Evolutionary conservation across 2,797 vertebrate genomes (phyloP).

Genomic region (Echeneis naucrates): DNA sequence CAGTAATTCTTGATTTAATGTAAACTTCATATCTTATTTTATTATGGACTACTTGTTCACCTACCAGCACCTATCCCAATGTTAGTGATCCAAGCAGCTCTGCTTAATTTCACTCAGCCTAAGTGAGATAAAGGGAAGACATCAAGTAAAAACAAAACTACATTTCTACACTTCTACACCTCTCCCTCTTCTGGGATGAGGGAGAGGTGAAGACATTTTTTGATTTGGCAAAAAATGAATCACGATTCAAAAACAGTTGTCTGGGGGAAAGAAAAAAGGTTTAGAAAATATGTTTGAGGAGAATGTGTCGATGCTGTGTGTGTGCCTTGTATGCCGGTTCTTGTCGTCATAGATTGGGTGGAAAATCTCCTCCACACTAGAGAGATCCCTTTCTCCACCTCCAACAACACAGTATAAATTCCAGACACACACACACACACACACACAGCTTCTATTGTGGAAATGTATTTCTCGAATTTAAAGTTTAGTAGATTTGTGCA

Average conservation of each 20-base stretch:
- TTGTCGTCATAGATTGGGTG: conserved; percentile 83
- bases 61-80: conserved; percentile 43
- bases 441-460: conserved; percentile 12
- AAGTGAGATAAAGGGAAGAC: conserved; percentile 8
- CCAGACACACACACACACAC: conserved; percentile 37
- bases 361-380: conserved; percentile 60
- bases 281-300: conserved; percentile 12
- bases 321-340: too few species aligned
- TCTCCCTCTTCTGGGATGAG: too few species aligned
- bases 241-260: background rate
- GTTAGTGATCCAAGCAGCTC: conserved; percentile 52
- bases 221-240: conserved; percentile 23
- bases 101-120: conserved; percentile 33
- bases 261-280: background rate
- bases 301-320: background rate
- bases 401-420: conserved; percentile 63
- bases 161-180: too few species aligned
- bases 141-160: background rate
- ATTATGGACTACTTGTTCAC: conserved; percentile 34
- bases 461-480: background rate
- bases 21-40: conserved; percentile 28
- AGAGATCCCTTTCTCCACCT: conserved; percentile 85
- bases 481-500: background rate
- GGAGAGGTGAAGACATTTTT: conserved; percentile 6
- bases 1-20: conserved; percentile 29